A percentile compares a stretch with the other conserved stretches of the same genome.
Evolutionary conservation across 2,797 vertebrate genomes (phyloP).

Genomic region (Limosa lapponica): DNA sequence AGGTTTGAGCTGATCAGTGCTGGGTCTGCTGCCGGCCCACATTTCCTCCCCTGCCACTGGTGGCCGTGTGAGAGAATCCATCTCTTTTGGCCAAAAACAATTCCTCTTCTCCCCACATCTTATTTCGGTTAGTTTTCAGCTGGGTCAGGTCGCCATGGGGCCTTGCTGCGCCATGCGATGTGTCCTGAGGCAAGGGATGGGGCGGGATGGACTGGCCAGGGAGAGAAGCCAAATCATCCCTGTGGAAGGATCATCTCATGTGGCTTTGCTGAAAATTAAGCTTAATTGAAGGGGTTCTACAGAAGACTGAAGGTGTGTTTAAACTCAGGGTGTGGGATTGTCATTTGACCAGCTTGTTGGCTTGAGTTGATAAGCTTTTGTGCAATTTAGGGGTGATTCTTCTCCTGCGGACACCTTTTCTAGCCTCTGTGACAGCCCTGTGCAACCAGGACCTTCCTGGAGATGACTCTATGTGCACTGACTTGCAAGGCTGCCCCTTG

Average conservation of each 20-base stretch:
- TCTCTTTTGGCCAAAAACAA: neutral
- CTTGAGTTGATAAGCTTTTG: neutral
- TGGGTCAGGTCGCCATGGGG: neutral
- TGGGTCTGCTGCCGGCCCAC: neutral
- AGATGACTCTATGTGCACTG: accelerated
- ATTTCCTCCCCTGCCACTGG: neutral
- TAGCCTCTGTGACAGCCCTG: neutral
- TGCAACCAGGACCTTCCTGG: neutral
- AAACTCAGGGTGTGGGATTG: neutral
- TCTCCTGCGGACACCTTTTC: neutral
- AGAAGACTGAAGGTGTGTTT: neutral
- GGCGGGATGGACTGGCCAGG: accelerated
- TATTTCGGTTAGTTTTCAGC: neutral
- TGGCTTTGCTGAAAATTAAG: neutral
- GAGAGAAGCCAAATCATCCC: neutral
- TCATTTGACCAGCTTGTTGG: neutral
- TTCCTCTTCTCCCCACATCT: neutral
- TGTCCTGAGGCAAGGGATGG: neutral
- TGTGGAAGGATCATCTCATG: neutral
- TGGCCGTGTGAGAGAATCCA: neutral
- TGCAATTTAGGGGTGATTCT: neutral
- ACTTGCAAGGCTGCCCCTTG: neutral
- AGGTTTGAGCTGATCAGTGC: neutral
- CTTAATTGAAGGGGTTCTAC: neutral
- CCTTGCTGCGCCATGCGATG: neutral